Conservation (phyloP, 1,140 invertebrate genomes). For the Papilio dardanus region DNA sequence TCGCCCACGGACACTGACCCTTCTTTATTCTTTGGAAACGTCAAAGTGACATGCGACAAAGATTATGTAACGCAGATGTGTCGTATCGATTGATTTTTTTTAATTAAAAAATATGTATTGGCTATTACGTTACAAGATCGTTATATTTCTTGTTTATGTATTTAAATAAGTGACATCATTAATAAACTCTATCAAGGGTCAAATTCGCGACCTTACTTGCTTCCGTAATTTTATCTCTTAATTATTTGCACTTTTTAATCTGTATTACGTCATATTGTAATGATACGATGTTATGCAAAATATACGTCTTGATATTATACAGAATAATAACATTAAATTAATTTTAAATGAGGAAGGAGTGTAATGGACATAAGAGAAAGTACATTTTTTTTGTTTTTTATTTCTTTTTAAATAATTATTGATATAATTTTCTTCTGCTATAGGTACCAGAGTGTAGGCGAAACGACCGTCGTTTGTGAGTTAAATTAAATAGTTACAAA, state of each 20-base stretch:
- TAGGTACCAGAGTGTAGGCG: conserved; percentile 43
- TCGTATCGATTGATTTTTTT: neutral
- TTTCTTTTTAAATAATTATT: neutral
- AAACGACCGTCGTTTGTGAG: conserved; percentile 44
- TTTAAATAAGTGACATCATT: conserved; percentile 5
- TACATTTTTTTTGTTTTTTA: neutral
- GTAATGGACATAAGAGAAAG: too few relatives aligned
- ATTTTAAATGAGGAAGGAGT: too few relatives aligned
- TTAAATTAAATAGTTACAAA: conserved; percentile 38
- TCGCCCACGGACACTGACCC: conserved; percentile 47
- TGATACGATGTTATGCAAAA: neutral
- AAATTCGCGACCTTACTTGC: neutral
- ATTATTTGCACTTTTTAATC: conserved; percentile 22
- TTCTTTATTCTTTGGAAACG: conserved; percentile 38
- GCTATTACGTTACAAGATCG: neutral
- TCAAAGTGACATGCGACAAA: conserved; percentile 19
- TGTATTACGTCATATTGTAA: neutral
- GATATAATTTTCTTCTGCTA: conserved; percentile 41
- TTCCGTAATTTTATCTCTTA: conserved; percentile 10
- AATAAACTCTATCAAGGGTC: neutral
- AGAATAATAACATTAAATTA: neutral
- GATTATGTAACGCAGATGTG: conserved; percentile 26
- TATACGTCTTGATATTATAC: neutral
- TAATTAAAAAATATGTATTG: neutral
- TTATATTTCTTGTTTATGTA: neutral